Conservation (phyloP, 2,113 vertebrate genomes). For the Lepisosteus oculatus region DNA sequence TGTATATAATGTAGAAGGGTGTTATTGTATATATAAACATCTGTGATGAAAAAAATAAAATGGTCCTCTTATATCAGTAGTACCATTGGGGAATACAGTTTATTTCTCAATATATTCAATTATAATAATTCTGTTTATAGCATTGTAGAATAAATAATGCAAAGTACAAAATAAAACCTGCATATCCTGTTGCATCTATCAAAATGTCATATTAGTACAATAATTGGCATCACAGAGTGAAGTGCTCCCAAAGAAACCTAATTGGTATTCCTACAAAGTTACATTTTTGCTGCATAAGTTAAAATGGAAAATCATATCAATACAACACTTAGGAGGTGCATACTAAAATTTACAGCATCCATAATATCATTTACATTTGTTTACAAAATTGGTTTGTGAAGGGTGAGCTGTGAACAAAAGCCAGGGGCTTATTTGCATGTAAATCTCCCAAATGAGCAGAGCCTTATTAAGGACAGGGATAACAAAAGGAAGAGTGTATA, state of each 20-base stretch:
- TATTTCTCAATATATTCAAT: background rate
- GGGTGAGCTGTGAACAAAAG: background rate
- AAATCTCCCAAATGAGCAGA: background rate
- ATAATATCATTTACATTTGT: background rate
- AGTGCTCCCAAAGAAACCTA: slow-evolving; percentile 8
- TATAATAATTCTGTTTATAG: background rate
- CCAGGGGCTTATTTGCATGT: background rate
- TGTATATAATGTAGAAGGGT: background rate
- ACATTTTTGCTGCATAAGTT: slow-evolving; percentile 7
- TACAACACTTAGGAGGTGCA: slow-evolving; percentile 2
- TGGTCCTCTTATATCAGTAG: background rate
- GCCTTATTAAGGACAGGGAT: background rate
- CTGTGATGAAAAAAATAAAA: background rate
- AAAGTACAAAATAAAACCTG: slow-evolving; percentile 7
- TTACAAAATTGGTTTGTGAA: background rate
- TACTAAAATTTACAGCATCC: background rate
- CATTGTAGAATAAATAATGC: background rate
- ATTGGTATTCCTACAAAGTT: slow-evolving; percentile 15
- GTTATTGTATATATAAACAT: background rate
- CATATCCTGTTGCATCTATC: slow-evolving; percentile 8
- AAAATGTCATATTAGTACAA: slow-evolving; percentile 8
- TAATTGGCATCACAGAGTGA: slow-evolving; percentile 17
- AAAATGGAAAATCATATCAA: slow-evolving; percentile 10
- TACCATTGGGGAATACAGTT: background rate
- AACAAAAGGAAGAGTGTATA: background rate